phyloP scores from a whole-genome alignment of 1,140 invertebrate genomes.

The Acromyrmex charruanus region DNA sequence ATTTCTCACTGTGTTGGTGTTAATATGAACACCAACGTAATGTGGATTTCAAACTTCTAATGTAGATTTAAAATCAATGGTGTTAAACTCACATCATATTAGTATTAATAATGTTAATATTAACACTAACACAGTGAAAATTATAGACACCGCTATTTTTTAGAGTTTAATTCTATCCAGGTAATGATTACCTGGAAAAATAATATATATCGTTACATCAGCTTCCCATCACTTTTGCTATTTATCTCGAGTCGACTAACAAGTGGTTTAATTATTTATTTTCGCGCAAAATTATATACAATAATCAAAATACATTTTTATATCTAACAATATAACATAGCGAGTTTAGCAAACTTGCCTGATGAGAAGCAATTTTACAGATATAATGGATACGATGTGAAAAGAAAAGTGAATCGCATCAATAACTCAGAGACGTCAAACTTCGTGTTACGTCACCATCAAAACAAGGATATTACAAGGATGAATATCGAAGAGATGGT shows the following conservation, averaged over 20 bases:
- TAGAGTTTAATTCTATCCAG: background rate
- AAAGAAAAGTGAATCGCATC: slow-evolving; percentile 5
- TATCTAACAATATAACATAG: background rate
- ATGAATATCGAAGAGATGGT: slow-evolving; percentile 19
- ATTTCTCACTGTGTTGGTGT: too few relatives aligned
- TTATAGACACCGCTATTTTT: too few relatives aligned
- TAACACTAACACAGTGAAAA: too few relatives aligned
- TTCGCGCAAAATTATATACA: background rate
- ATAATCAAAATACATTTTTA: background rate
- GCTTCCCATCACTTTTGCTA: background rate
- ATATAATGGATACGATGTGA: background rate
- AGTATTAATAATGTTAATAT: too few relatives aligned
- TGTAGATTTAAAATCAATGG: too few relatives aligned
- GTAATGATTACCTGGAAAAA: background rate
- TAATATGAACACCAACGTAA: too few relatives aligned
- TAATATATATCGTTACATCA: background rate
- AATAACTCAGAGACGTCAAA: slow-evolving; percentile 29
- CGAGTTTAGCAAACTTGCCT: slow-evolving; percentile 8
- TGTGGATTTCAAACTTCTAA: too few relatives aligned
- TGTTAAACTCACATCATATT: too few relatives aligned
- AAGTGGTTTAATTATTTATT: background rate
- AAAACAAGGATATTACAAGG: slow-evolving; percentile 4
- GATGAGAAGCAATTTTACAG: background rate
- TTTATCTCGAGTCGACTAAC: slow-evolving; percentile 9
- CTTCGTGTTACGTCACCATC: background rate